Evolutionary conservation across 2,113 vertebrate species (phyloP).

Genomic region (Rhagologus leucostigma): DNA sequence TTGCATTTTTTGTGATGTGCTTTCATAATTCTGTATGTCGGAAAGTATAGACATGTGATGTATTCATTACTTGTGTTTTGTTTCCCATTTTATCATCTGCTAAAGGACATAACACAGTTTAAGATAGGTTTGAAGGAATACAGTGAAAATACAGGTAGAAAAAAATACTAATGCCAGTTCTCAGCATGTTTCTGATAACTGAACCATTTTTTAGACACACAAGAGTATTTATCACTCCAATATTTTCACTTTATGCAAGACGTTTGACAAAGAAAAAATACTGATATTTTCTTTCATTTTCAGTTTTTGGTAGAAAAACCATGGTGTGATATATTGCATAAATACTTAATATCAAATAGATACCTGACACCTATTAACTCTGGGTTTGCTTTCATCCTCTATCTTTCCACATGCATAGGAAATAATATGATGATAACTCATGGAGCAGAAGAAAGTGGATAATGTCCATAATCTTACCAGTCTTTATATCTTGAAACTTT

Average conservation of each 20-base stretch:
- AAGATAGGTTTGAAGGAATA: not conserved
- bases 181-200: not conserved
- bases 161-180: not conserved
- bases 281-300: not conserved
- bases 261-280: not conserved
- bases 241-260: not conserved
- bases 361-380: not conserved
- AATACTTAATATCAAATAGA: not conserved
- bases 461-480: not conserved
- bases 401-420: not conserved
- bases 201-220: not conserved
- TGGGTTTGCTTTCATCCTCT: not conserved
- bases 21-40: not conserved
- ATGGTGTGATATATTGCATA: not conserved
- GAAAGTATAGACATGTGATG: not conserved
- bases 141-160: not conserved
- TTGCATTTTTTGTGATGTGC: not conserved
- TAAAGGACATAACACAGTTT: not conserved
- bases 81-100: not conserved
- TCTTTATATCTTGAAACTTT: not conserved
- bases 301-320: not conserved
- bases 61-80: not conserved
- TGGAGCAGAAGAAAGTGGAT: not conserved
- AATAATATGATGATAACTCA: not conserved
- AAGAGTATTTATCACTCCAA: not conserved